A percentile compares a stretch with the other conserved stretches of the same genome.
Evolutionary conservation across 2,888 invertebrate genomes (phyloP).

Genomic region (Trichopria drosophilae): DNA sequence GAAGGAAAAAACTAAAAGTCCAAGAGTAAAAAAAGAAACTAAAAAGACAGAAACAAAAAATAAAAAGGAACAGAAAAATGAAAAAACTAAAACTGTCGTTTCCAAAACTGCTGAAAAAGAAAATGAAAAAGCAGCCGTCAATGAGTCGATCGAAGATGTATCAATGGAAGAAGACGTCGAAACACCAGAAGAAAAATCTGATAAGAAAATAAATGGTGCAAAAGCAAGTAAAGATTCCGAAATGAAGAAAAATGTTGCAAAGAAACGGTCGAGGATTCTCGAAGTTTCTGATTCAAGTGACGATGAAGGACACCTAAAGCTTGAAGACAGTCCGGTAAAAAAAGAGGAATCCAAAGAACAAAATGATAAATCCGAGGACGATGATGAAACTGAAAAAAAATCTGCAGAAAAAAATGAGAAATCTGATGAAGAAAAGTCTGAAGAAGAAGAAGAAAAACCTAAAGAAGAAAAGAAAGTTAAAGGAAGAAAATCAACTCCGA

Average conservation of each 20-base stretch:
- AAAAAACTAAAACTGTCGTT: slow-evolving; percentile 2
- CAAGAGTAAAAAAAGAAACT: not conserved
- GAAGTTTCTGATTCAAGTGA: slow-evolving; percentile 55
- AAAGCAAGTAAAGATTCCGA: not conserved
- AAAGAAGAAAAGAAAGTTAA: slow-evolving; percentile 28
- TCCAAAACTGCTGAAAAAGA: slow-evolving; percentile 2
- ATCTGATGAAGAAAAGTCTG: slow-evolving; percentile 33
- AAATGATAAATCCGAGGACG: not conserved
- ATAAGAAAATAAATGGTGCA: not conserved
- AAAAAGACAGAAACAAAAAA: not conserved
- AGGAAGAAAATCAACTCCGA: not conserved
- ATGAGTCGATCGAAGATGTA: not conserved
- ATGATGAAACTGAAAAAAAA: not conserved
- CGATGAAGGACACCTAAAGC: slow-evolving; percentile 50
- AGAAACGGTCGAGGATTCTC: not conserved
- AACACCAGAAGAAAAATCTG: not conserved
- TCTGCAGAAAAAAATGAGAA: slow-evolving; percentile 6
- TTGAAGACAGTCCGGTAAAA: slow-evolving; percentile 35
- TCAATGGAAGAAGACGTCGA: no score
- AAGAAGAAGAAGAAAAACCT: slow-evolving; percentile 34
- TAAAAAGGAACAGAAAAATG: slow-evolving; percentile 6
- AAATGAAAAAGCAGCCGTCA: not conserved
- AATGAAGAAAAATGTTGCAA: not conserved
- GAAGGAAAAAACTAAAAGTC: not conserved
- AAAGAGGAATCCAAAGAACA: slow-evolving; percentile 7